A percentile compares a stretch with the other conserved stretches of the same genome.
phyloP scores from a whole-genome alignment of 2,888 invertebrate species.

The Nematopogon swammerdamellus region DNA sequence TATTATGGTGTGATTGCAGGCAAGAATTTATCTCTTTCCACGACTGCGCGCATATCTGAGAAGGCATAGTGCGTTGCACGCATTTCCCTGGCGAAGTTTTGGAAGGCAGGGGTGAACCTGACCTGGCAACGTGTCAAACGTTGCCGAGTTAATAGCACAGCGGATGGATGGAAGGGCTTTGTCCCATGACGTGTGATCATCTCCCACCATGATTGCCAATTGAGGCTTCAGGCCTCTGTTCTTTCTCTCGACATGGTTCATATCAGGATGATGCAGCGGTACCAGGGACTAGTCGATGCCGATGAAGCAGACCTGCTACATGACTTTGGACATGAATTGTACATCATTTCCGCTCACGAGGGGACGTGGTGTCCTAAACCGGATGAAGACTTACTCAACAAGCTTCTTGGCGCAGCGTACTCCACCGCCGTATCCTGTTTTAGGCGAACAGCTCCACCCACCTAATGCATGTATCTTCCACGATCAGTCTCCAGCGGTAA shows the following conservation, averaged over 20 bases:
- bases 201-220: conserved; percentile 10
- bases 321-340: conserved; percentile 6
- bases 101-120: conserved; percentile 9
- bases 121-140: too few species aligned
- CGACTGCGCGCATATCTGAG: conserved; percentile 2
- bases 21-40: not conserved
- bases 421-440: conserved; percentile 10
- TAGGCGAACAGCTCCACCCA: conserved; percentile 18
- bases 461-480: conserved; percentile 13
- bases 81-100: conserved; percentile 12
- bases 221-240: conserved; percentile 18
- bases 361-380: conserved; percentile 20
- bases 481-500: conserved; percentile 15
- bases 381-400: conserved; percentile 13
- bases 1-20: conserved; percentile 11
- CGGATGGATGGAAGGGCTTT: conserved; percentile 7
- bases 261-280: conserved; percentile 10
- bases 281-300: conserved; percentile 8
- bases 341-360: conserved; percentile 22
- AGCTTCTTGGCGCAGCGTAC: conserved; percentile 12
- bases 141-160: conserved; percentile 11
- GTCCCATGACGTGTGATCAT: conserved; percentile 9
- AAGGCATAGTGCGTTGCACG: conserved; percentile 7
- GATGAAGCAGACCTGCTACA: conserved; percentile 11
- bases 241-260: conserved; percentile 19